phyloP scores from a whole-genome alignment of 2,113 vertebrate species.

The Odocoileus virginianus region DNA sequence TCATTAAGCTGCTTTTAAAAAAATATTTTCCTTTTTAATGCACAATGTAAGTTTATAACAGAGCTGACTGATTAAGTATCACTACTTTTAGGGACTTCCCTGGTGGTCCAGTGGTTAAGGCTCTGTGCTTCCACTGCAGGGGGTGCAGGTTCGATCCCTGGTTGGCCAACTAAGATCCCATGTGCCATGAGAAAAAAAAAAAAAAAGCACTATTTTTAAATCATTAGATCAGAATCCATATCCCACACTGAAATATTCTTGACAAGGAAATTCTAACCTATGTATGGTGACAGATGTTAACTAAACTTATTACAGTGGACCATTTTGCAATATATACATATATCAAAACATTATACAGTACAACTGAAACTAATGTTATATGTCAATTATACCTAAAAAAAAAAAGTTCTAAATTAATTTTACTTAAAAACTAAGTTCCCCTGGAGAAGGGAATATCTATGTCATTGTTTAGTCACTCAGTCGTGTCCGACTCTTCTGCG shows the following conservation, averaged over 20 bases:
- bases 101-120: neutral
- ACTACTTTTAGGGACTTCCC: neutral
- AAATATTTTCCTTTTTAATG: slow-evolving; percentile 4
- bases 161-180: neutral
- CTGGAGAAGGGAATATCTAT: neutral
- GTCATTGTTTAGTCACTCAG: neutral
- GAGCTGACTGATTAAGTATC: slow-evolving; percentile 8
- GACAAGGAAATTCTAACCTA: neutral
- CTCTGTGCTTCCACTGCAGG: neutral
- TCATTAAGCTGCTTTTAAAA: neutral
- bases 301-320: neutral
- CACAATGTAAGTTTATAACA: neutral
- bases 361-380: neutral
- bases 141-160: neutral
- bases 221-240: neutral
- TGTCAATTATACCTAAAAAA: neutral
- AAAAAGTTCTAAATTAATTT: neutral
- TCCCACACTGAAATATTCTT: neutral
- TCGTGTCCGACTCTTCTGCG: neutral
- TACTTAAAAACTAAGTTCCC: neutral
- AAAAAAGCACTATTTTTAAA: neutral
- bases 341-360: neutral
- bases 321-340: neutral
- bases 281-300: neutral
- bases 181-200: neutral